phyloP scores from a whole-genome alignment of 2,113 vertebrate genomes.

The Vidua chalybeata region DNA sequence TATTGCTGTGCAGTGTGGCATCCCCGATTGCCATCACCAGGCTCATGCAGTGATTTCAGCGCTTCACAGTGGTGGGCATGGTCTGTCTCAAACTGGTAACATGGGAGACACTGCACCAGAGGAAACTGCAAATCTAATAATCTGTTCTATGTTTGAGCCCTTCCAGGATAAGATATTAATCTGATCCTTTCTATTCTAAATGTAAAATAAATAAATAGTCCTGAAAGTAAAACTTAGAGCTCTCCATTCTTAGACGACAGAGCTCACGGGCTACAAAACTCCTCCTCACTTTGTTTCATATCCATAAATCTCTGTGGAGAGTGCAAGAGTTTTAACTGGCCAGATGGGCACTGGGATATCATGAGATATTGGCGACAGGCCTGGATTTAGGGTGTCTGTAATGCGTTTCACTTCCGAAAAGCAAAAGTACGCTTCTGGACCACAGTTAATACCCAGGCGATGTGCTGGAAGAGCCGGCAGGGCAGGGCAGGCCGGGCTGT shows the following conservation, averaged over 20 bases:
- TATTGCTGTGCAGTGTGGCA: not conserved
- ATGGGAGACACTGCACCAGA: not conserved
- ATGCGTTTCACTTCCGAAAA: not conserved
- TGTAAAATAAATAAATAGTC: not conserved
- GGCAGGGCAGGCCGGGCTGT: not conserved
- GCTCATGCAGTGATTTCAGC: not conserved
- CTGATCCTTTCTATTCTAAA: not conserved
- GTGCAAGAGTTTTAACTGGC: not conserved
- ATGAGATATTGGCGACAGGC: not conserved
- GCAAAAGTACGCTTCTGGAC: not conserved
- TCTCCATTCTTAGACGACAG: not conserved
- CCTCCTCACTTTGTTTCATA: not conserved
- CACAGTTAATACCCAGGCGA: not conserved
- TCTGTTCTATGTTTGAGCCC: not conserved
- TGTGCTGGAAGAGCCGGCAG: accelerated
- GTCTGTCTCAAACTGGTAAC: not conserved
- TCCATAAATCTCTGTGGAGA: not conserved
- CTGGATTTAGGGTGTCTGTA: not conserved
- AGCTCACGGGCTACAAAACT: not conserved
- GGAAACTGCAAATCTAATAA: not conserved
- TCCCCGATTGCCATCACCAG: not conserved
- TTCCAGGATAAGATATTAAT: not conserved
- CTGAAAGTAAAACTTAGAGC: not conserved
- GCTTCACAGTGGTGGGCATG: not conserved
- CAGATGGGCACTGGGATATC: not conserved